These are phyloP conservation scores for Octomys mimax DNA, from an alignment of 2,797 vertebrate species.

Conservation along the genomic window DNA sequence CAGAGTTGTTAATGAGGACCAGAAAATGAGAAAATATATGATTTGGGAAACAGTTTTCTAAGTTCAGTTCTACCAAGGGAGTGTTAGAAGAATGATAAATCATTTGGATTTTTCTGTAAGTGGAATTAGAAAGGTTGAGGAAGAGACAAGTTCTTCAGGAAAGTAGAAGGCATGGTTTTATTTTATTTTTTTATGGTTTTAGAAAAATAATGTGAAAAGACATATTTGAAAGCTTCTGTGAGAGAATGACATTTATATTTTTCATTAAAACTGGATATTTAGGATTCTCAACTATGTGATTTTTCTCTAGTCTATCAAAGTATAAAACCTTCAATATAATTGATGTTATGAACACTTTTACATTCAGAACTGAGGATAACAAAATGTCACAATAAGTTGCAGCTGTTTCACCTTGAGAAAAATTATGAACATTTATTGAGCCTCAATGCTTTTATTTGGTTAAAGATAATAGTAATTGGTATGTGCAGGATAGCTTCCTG, in stretches of 20 bases:
- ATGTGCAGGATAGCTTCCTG: too few relatives aligned
- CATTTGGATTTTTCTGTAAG: constrained; percentile 2
- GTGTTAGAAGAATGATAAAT: constrained; percentile 23
- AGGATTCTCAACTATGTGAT: background rate
- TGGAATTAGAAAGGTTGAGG: constrained; percentile 13
- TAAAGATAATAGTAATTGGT: background rate
- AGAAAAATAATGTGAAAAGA: background rate
- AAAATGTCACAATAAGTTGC: background rate
- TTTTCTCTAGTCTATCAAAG: background rate
- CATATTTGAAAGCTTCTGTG: background rate
- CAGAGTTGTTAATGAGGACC: constrained; percentile 51
- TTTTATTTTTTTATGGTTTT: constrained; percentile 19
- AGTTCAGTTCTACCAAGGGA: constrained; percentile 10
- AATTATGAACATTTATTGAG: background rate
- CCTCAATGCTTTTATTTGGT: background rate
- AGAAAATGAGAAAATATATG: constrained; percentile 20
- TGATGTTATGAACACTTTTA: background rate
- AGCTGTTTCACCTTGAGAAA: background rate
- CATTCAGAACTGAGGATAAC: background rate
- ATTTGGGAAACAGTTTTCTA: constrained; percentile 44
- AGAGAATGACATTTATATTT: background rate
- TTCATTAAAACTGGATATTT: background rate
- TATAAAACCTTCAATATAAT: background rate
- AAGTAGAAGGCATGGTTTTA: background rate
- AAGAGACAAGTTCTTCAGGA: background rate